Evolutionary conservation across 2,888 invertebrate genomes (phyloP).

Genomic region (Eurytoma adleriae): DNA sequence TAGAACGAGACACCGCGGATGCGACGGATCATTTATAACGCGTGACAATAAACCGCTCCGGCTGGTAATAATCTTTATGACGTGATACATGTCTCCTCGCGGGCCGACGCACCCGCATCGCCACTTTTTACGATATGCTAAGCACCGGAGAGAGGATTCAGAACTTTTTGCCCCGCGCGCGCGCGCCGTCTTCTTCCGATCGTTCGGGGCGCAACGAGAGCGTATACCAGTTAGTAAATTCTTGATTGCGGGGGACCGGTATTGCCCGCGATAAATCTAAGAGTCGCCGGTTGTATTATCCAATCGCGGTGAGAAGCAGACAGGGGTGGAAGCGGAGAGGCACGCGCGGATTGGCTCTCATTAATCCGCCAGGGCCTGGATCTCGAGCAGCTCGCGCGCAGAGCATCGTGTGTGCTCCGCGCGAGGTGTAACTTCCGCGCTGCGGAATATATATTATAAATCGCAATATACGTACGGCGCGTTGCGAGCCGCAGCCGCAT

Average conservation of each 20-base stretch:
- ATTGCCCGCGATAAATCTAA: background rate
- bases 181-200: conserved; percentile 11
- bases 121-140: conserved; percentile 70
- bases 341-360: conserved; percentile 73
- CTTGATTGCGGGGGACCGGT: background rate
- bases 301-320: conserved; percentile 22
- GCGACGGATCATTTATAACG: conserved; percentile 73
- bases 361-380: conserved; percentile 73
- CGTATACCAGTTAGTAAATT: background rate
- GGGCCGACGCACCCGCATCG: conserved; percentile 51
- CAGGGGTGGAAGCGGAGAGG: conserved; percentile 66
- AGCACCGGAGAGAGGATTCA: conserved; percentile 63
- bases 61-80: conserved; percentile 73
- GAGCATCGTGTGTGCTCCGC: conserved; percentile 44
- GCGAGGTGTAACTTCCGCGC: conserved; percentile 56
- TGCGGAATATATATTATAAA: conserved; percentile 69
- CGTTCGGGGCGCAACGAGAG: background rate
- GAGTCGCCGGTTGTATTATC: conserved; percentile 9
- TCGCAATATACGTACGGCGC: conserved; percentile 67
- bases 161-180: conserved; percentile 57
- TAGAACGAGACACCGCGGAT: conserved; percentile 57
- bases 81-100: conserved; percentile 65
- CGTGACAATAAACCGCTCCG: conserved; percentile 74
- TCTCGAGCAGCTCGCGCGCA: conserved; percentile 48
- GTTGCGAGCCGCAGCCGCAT: conserved; percentile 63